phyloP scores from a whole-genome alignment of 1,140 invertebrate species.

The Dolichoris vasculosae region DNA sequence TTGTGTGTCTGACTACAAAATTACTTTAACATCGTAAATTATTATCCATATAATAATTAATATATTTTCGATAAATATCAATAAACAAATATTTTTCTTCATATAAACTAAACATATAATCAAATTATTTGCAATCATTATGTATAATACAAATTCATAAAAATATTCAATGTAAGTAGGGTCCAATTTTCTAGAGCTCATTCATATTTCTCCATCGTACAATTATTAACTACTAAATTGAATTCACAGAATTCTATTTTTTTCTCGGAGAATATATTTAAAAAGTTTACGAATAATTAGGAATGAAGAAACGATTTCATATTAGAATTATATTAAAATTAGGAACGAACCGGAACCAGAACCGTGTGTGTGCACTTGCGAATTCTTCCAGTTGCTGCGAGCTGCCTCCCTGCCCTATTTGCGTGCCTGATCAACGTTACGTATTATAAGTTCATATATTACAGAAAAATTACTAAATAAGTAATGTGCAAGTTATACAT shows the following conservation, averaged over 20 bases:
- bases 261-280: neutral
- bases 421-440: slow-evolving; percentile 68
- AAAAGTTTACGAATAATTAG: neutral
- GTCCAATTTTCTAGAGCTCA: slow-evolving; percentile 13
- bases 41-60: neutral
- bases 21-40: too few species aligned
- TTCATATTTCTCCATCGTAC: neutral
- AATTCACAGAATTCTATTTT: neutral
- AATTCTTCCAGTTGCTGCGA: slow-evolving; percentile 69
- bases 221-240: neutral
- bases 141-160: neutral
- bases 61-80: too few species aligned
- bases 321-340: neutral
- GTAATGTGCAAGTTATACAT: slow-evolving; percentile 7
- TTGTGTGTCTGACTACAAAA: too few species aligned
- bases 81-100: too few species aligned
- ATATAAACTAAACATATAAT: neutral
- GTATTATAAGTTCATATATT: slow-evolving; percentile 22
- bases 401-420: slow-evolving; percentile 70
- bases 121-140: neutral
- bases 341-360: slow-evolving; percentile 21
- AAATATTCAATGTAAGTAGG: slow-evolving; percentile 19
- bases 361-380: slow-evolving; percentile 32
- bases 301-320: neutral
- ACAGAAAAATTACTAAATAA: neutral